Evolutionary conservation across 2,888 invertebrate species (phyloP).

Genomic region (Taphrorychus bicolor): DNA sequence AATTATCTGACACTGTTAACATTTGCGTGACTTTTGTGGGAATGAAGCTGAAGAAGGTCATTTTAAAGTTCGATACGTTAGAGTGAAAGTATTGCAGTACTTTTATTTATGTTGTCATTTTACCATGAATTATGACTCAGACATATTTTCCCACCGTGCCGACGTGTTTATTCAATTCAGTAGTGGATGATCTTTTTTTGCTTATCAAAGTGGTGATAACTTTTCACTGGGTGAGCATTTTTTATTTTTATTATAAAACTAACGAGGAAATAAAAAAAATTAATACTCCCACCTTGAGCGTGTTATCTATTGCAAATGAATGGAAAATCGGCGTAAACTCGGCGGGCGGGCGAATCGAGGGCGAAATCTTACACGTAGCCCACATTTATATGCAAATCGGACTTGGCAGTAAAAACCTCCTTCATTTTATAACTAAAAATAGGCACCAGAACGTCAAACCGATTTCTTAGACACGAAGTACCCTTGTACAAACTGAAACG

Average conservation of each 20-base stretch:
- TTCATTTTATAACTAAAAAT: conserved; percentile 12
- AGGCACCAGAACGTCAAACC: conserved; percentile 1
- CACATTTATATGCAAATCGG: conserved; percentile 42
- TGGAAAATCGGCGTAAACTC: conserved; percentile 12
- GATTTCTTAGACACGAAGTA: not conserved
- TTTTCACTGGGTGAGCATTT: too few species aligned
- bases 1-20: not conserved
- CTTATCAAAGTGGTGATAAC: too few species aligned
- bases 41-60: not conserved
- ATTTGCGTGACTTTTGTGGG: not conserved
- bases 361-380: conserved; percentile 24
- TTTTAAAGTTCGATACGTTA: not conserved
- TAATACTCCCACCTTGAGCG: not conserved
- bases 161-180: too few species aligned
- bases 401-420: conserved; percentile 7
- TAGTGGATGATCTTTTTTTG: too few species aligned
- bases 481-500: not conserved
- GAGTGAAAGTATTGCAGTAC: not conserved
- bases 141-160: too few species aligned
- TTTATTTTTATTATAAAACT: too few species aligned
- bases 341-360: conserved; percentile 8
- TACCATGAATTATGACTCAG: not conserved
- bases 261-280: not conserved
- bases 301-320: conserved; percentile 13
- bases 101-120: not conserved